Evolutionary conservation across 1,140 invertebrate genomes (phyloP).

Genomic region (Halictus rubicundus): DNA sequence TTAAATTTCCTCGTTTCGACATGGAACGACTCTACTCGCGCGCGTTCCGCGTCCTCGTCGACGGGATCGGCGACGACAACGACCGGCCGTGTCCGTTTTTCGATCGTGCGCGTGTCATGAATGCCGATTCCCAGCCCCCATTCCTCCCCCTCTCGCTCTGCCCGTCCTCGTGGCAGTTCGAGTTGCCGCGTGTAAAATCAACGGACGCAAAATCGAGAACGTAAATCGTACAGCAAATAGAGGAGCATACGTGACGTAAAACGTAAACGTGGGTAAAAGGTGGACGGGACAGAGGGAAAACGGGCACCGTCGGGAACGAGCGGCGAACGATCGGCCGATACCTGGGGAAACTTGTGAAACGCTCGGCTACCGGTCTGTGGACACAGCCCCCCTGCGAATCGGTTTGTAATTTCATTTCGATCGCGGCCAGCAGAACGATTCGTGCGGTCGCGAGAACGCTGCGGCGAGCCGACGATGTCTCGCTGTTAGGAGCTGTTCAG

Average conservation of each 20-base stretch:
- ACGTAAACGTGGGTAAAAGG: conserved; percentile 23
- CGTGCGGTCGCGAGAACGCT: conserved; percentile 10
- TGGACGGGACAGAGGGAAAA: conserved; percentile 2
- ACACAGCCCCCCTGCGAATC: conserved; percentile 58
- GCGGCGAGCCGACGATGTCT: conserved; percentile 24
- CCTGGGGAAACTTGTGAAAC: conserved; percentile 65
- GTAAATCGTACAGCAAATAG: conserved; percentile 36
- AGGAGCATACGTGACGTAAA: conserved; percentile 27
- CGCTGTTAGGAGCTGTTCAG: conserved; percentile 60
- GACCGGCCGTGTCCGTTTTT: conserved; percentile 13
- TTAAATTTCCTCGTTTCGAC: conserved; percentile 9
- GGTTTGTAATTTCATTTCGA: conserved; percentile 77
- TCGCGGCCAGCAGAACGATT: conserved; percentile 33
- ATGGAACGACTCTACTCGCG: no score
- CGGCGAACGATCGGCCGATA: conserved; percentile 30
- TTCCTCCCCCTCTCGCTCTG: no score
- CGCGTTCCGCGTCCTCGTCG: neutral
- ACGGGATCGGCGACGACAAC: neutral
- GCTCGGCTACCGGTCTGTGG: conserved; percentile 44
- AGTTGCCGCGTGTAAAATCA: conserved; percentile 20
- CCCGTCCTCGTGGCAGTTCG: neutral
- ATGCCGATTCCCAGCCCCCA: neutral
- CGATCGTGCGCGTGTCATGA: conserved; percentile 38
- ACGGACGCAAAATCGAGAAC: conserved; percentile 26
- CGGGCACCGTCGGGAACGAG: neutral